phyloP scores from a whole-genome alignment of 1,140 invertebrate genomes.

The Lepidurus packardi region DNA sequence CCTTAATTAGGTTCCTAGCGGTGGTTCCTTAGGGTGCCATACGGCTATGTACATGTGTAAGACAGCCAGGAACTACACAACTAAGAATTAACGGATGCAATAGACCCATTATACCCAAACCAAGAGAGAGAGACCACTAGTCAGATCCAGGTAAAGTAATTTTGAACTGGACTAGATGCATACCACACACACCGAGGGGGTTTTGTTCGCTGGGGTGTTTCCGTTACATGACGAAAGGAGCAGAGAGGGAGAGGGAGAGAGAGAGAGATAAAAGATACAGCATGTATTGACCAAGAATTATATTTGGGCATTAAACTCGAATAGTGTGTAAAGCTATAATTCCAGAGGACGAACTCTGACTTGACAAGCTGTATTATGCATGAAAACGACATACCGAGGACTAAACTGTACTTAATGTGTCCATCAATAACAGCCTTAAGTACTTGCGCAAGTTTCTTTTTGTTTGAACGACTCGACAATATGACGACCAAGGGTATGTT shows the following conservation, averaged over 20 bases:
- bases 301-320: too few relatives aligned
- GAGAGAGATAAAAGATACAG: too few relatives aligned
- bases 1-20: background rate
- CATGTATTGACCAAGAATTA: too few relatives aligned
- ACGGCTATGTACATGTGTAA: background rate
- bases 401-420: conserved; percentile 14
- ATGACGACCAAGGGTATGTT: background rate
- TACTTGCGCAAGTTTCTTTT: background rate
- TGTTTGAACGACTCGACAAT: background rate
- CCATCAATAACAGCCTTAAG: background rate
- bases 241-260: too few relatives aligned
- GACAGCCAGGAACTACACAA: background rate
- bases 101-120: background rate
- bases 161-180: too few relatives aligned
- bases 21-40: background rate
- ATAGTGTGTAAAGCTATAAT: too few relatives aligned
- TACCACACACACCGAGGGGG: too few relatives aligned
- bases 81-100: background rate
- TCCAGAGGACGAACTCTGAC: too few relatives aligned
- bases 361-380: background rate
- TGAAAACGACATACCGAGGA: background rate
- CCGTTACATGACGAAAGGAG: too few relatives aligned
- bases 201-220: too few relatives aligned
- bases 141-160: too few relatives aligned
- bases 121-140: background rate